Base-by-base conservation (phyloP, 2,113 vertebrate genomes). In the Phalacrocorax aristotelis region DNA sequence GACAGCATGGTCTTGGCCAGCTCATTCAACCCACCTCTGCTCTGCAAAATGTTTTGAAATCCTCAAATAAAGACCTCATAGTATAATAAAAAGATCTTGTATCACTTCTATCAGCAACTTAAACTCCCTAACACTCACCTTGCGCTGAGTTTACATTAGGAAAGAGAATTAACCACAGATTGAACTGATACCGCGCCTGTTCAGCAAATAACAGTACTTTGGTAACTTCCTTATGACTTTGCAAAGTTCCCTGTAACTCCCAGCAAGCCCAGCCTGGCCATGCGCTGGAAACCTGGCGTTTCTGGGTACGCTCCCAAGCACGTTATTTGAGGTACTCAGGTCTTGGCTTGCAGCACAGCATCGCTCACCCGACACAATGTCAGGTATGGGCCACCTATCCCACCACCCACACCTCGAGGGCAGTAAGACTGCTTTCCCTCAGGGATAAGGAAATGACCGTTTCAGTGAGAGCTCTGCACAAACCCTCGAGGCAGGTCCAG, bases 321-420 rank as follows among this genome's bases (percentile, higher is more conserved):
- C 29, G 26, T 52, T 65, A 78, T 40, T 60, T 46, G 49, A 78
- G 40, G 21, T 8, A 2, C 44, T 60, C 13, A 2, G 32, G 40
- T 64, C 68, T 61, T 32, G 36, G 51, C 57, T 89, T 23, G 78
- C 12, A 34, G 55, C 49, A 8, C 3, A 7, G 22, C 34, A 25
- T 18, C 49, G 4, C 38, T 17, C 55, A 10, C 29, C 12, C 5
- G 18, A 55, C 21, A 7, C 49, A 23, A 13, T 6, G 2, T 6
- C 9, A 0, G 25, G 44, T 12, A 36, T 5, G 6, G 1, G 64
- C 25, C 8, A 15, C 29, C 34, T 4, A 4, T 13, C 27, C 32
- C 61, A 15, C 13, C 36, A 10, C 32, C 44, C 8, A 7, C 3
- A 11, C 34, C 29, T 9, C 9, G 18, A 69, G 49, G 20, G 2